Base-by-base conservation (phyloP, 2,113 vertebrate species). In the Nesogale talazaci region DNA sequence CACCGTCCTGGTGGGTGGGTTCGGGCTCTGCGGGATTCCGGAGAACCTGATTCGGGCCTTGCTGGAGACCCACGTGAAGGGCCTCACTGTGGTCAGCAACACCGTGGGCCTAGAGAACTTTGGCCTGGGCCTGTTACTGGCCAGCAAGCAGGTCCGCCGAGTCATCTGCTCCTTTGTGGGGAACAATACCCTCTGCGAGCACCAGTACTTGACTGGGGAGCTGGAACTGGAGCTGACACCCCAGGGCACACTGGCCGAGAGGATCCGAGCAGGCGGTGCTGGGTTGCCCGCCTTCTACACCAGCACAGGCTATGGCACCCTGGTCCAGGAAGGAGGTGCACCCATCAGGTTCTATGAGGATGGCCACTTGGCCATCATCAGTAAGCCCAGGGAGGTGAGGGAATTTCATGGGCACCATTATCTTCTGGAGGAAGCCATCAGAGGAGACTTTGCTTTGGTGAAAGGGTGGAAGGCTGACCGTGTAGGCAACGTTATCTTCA, bases 151-250 rank as follows among this genome's bases (percentile, higher is more conserved):
- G 97, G 98, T 99, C 96, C 98, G 98, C 89, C 98, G 98, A 31
- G 98, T 99, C 98, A 97, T 99, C 83, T 99, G 99, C 0, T 99
- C 99, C 0, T 99, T 99, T 4, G 98, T 99, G 46, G 99, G 99
- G 40, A 99, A 99, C 95, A 99, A 99, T 0, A 97, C 96, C 19
- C 98, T 99, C 95, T 99, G 99, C 97, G 99, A 99, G 94, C 97
- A 97, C 12, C 99, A 99, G 86, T 99, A 99, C 97, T 98, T 99
- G 42, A 76, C 98, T 0, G 99, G 99, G 1, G 98, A 99, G 96
- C 96, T 99, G 96, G 99, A 99, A 96, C 99, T 99, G 94, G 99
- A 99, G 95, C 98, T 99, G 57, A 99, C 99, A 0, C 99, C 99
- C 4, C 99, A 99, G 99, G 99, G 99, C 36, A 99, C 99, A 0